Percentiles rank a stretch among this genome's conserved stretches.
These are phyloP conservation scores for Abramis brama DNA, from an alignment of 2,113 vertebrate species.

Conservation along the genomic window DNA sequence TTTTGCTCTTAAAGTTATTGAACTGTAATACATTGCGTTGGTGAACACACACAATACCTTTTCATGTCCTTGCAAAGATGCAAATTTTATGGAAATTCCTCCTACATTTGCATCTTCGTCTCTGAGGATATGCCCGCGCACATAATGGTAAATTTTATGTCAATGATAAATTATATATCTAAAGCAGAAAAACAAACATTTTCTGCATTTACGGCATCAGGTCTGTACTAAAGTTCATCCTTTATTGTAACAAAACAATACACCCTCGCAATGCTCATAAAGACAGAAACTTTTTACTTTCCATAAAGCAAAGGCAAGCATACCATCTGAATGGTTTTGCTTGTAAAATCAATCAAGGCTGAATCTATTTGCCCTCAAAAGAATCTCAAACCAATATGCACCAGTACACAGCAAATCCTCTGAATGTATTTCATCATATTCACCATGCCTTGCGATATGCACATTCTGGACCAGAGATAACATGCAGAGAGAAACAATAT, in stretches of 20 bases:
- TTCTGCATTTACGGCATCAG: constrained; percentile 42
- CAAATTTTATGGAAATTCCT: constrained; percentile 68
- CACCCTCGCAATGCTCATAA: constrained; percentile 9
- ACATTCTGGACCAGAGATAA: constrained; percentile 35
- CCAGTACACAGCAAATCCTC: constrained; percentile 31
- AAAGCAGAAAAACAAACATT: constrained; percentile 45
- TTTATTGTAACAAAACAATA: constrained; percentile 28
- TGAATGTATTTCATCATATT: constrained; percentile 42
- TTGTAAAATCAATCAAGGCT: constrained; percentile 24
- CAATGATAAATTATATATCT: constrained; percentile 65
- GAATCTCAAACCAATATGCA: constrained; percentile 25
- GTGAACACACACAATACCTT: constrained; percentile 59
- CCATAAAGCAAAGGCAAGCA: neutral
- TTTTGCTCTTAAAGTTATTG: constrained; percentile 10
- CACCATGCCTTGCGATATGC: constrained; percentile 23
- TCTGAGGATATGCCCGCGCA: constrained; percentile 60
- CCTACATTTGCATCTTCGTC: constrained; percentile 65
- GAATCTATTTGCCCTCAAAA: constrained; percentile 22
- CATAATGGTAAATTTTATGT: constrained; percentile 54
- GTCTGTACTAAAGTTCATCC: constrained; percentile 11
- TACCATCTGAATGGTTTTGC: constrained; percentile 3
- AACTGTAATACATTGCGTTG: constrained; percentile 36
- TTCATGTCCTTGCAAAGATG: constrained; percentile 68
- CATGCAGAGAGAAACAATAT: constrained; percentile 44
- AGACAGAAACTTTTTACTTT: neutral